Evolutionary conservation across 2,797 vertebrate genomes (phyloP), one percentile per base, ranked within the genome.

Genomic region (Siniperca undulata): DNA sequence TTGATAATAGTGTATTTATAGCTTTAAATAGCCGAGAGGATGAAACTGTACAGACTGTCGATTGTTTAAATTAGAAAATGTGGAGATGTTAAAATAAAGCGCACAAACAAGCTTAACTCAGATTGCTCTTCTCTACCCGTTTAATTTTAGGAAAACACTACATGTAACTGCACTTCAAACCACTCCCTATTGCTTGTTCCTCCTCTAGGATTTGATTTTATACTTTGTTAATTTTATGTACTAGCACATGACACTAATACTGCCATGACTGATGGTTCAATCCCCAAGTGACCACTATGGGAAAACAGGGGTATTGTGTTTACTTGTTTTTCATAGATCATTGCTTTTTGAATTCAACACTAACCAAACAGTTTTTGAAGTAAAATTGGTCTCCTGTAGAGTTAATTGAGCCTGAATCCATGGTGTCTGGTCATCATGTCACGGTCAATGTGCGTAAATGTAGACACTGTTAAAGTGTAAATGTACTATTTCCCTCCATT

Each of bases 291-390:
- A 70, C 59, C 27, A 17, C n/a, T 38, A 24, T 22, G 22, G 27
- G 64, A 50, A 71, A 78, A 75, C 68, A 72, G n/a, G 19, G 36
- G 68, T 20, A 11, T 66, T 48, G 36, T 46, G 60, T 69, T 82
- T 70, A 24, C 75, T 79, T 77, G n/a, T 53, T 69, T 70, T 82
- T 73, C 52, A 73, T 44, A 70, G 16, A 82, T 70, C 24, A 62
- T 68, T 68, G 52, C 64, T 61, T 67, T 77, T 42, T 85, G 71
- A 5, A 64, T 50, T 78, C 5, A 3, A 12, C 16, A 48, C 40
- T 53, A 60, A 79, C 38, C n/a, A 68, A 72, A 66, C 70, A 50
- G 16, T 70, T 27, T 65, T 52, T 74, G 24, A 50, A 67, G 76
- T 61, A n/a, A 70, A 78, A 38, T 20, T 11, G 14, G 36, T 42